phyloP scores from a whole-genome alignment of 2,113 vertebrate species.

The Amazona vittata region DNA sequence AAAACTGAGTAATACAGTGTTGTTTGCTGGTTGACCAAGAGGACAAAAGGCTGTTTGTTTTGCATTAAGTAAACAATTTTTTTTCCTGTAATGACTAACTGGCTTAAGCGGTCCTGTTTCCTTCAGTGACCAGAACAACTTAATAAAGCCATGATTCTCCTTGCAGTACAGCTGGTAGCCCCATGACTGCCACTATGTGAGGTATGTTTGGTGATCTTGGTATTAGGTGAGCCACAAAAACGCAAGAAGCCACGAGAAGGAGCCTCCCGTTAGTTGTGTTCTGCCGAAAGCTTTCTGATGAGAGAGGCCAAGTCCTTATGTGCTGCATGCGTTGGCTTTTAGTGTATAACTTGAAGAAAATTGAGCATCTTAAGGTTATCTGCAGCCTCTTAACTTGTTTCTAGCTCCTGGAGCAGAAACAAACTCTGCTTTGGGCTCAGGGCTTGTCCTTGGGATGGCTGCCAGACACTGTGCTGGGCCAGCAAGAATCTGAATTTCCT shows the following conservation, averaged over 20 bases:
- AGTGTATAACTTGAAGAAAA: neutral
- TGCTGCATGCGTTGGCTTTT: accelerated
- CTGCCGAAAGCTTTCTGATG: neutral
- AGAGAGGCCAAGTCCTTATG: neutral
- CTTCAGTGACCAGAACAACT: neutral
- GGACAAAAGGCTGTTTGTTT: neutral
- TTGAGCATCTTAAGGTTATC: neutral
- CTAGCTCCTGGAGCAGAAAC: neutral
- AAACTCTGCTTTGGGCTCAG: neutral
- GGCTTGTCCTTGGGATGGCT: neutral
- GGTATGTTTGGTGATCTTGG: neutral
- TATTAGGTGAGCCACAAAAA: neutral
- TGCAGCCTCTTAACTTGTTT: neutral
- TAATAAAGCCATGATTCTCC: neutral
- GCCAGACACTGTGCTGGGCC: neutral
- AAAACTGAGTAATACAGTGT: neutral
- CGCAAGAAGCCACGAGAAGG: neutral
- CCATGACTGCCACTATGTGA: accelerated
- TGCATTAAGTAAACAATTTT: neutral
- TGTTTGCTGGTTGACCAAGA: neutral
- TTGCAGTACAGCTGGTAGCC: accelerated
- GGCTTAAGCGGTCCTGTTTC: neutral
- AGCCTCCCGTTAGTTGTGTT: neutral
- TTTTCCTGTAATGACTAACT: neutral
- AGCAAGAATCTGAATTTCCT: neutral